These are phyloP conservation scores for Lacerta viridis DNA, from an alignment of 2,797 vertebrate species.

Conservation along the genomic window DNA sequence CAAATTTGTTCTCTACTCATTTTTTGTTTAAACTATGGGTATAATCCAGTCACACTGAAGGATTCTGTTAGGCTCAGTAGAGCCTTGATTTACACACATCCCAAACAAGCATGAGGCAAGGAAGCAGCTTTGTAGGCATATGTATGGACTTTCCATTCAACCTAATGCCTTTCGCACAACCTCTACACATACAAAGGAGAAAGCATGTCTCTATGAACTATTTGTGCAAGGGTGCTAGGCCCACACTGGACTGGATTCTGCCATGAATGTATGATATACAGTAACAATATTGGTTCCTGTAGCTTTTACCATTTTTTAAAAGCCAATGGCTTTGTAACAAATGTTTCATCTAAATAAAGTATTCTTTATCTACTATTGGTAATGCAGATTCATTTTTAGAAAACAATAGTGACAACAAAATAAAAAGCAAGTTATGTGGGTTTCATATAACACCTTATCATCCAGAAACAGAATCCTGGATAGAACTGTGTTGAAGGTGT, in stretches of 20 bases:
- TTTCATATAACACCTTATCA: not conserved
- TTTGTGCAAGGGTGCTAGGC: not conserved
- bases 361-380: conserved; percentile 41
- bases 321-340: conserved; percentile 59
- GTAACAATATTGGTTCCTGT: conserved; percentile 58
- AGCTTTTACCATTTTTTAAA: conserved; percentile 61
- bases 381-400: conserved; percentile 44
- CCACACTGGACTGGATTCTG: conserved; percentile 4
- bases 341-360: conserved; percentile 63
- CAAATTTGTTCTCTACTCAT: conserved; percentile 47
- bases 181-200: not conserved
- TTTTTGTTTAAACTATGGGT: conserved; percentile 56
- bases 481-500: not conserved
- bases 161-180: not conserved
- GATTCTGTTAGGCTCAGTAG: not conserved
- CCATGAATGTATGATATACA: conserved; percentile 47
- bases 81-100: not conserved
- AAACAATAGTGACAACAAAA: conserved; percentile 4
- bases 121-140: not conserved
- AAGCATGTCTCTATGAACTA: not conserved
- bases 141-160: not conserved
- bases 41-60: not conserved
- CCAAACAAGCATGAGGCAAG: not conserved
- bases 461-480: not conserved
- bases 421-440: not conserved